These are phyloP conservation scores for Scaptomyza polygonia DNA, from an alignment of 2,888 invertebrate genomes.

Conservation along the genomic window DNA sequence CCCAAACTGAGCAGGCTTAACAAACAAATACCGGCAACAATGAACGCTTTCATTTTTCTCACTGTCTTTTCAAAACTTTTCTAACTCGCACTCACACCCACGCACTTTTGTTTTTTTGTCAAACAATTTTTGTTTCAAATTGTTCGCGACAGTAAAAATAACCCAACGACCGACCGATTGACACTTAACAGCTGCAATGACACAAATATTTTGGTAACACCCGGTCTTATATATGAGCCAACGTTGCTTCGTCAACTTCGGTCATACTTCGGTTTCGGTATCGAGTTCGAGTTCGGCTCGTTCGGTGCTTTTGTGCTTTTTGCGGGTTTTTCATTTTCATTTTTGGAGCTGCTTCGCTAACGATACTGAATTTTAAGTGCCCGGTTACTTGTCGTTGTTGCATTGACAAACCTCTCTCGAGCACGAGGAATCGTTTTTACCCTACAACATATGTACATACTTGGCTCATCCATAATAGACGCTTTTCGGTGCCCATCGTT, in stretches of 20 bases:
- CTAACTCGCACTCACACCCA: constrained; percentile 49
- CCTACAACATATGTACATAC: constrained; percentile 4
- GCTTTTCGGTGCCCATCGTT: constrained; percentile 39
- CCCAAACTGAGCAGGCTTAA: constrained; percentile 82
- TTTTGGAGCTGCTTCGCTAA: constrained; percentile 36
- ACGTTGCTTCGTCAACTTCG: constrained; percentile 1
- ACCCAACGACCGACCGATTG: constrained; percentile 60
- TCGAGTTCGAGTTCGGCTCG: constrained; percentile 9
- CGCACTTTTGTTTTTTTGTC: constrained; percentile 70
- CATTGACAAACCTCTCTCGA: constrained; percentile 45
- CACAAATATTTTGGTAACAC: constrained; percentile 78
- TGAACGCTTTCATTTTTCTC: constrained; percentile 82
- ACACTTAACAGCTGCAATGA: constrained; percentile 78
- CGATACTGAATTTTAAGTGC: constrained; percentile 72
- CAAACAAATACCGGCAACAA: constrained; percentile 84
- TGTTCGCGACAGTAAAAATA: constrained; percentile 27
- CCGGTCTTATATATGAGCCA: constrained; percentile 81
- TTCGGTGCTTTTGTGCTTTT: constrained; percentile 6
- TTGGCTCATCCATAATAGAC: constrained; percentile 28
- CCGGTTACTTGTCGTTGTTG: constrained; percentile 29
- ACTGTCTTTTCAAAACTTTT: constrained; percentile 20
- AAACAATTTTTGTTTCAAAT: constrained; percentile 17
- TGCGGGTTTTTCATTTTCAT: constrained; percentile 44
- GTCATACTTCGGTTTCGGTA: constrained; percentile 3
- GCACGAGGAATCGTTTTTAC: constrained; percentile 5